Evolutionary conservation across 1,140 invertebrate species (phyloP).

Genomic region (Neomicropteryx cornuta): DNA sequence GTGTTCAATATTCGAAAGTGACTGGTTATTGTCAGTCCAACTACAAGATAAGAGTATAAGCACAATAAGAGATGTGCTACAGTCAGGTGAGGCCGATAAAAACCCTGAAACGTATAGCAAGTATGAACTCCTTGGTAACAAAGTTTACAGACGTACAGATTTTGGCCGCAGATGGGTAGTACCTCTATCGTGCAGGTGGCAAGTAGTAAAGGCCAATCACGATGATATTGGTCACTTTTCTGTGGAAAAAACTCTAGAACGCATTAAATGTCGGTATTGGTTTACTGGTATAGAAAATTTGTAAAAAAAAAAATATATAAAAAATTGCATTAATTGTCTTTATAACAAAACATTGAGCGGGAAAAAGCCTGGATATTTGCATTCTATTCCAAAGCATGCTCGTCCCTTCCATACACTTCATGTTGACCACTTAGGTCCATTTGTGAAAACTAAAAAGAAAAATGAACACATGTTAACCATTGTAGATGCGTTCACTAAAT

Average conservation of each 20-base stretch:
- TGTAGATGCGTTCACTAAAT: constrained; percentile 25
- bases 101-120: constrained; percentile 8
- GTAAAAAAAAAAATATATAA: constrained; percentile 16
- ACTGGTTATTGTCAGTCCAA: constrained; percentile 19
- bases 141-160: constrained; percentile 11
- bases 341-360: constrained; percentile 15
- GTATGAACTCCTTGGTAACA: constrained; percentile 10
- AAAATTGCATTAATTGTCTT: constrained; percentile 20
- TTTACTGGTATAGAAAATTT: constrained; percentile 11
- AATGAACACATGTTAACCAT: constrained; percentile 25
- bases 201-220: constrained; percentile 11
- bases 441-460: constrained; percentile 16
- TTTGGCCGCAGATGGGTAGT: constrained; percentile 14
- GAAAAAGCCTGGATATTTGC: constrained; percentile 13
- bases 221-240: constrained; percentile 8
- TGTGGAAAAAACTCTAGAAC: constrained; percentile 5
- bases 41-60: constrained; percentile 13
- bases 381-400: constrained; percentile 16
- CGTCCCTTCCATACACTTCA: constrained; percentile 19
- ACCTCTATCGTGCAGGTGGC: constrained; percentile 11
- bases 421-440: constrained; percentile 20
- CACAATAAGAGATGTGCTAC: constrained; percentile 11
- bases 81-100: constrained; percentile 6
- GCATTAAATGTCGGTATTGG: constrained; percentile 12
- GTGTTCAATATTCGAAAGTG: too few species aligned